phyloP scores from a whole-genome alignment of 2,797 vertebrate genomes.

The Pagetopsis macropterus region DNA sequence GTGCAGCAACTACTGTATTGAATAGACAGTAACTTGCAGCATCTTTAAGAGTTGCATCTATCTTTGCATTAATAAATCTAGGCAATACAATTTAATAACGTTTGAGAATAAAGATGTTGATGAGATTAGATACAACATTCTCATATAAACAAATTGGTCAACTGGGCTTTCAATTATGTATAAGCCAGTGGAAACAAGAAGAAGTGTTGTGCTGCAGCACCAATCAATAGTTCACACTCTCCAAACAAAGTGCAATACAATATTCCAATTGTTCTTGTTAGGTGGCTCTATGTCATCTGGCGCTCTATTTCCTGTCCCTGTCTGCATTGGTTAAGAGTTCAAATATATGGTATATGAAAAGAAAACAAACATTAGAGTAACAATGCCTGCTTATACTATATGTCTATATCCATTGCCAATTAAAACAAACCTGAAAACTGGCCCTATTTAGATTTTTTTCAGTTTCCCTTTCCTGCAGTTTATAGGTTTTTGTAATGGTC shows the following conservation, averaged over 20 bases:
- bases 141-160: slow-evolving; percentile 31
- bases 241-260: background rate
- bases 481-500: no score
- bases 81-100: slow-evolving; percentile 12
- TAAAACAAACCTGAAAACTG: background rate
- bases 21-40: slow-evolving; percentile 9
- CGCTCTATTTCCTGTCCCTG: background rate
- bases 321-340: background rate
- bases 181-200: slow-evolving; percentile 14
- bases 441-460: no score
- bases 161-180: slow-evolving; percentile 38
- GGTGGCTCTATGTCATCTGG: background rate
- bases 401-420: background rate
- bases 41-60: slow-evolving; percentile 14
- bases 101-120: slow-evolving; percentile 24
- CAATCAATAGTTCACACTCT: slow-evolving; percentile 11
- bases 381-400: background rate
- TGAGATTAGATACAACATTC: slow-evolving; percentile 29
- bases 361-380: background rate
- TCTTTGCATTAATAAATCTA: slow-evolving; percentile 12
- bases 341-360: background rate
- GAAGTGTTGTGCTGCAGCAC: slow-evolving; percentile 5
- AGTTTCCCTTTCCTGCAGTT: no score
- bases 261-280: slow-evolving; percentile 1
- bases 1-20: background rate